A percentile compares a stretch with the other conserved stretches of the same genome.
Evolutionary conservation across 2,888 invertebrate species (phyloP).

Genomic region (Brachyptera putata): DNA sequence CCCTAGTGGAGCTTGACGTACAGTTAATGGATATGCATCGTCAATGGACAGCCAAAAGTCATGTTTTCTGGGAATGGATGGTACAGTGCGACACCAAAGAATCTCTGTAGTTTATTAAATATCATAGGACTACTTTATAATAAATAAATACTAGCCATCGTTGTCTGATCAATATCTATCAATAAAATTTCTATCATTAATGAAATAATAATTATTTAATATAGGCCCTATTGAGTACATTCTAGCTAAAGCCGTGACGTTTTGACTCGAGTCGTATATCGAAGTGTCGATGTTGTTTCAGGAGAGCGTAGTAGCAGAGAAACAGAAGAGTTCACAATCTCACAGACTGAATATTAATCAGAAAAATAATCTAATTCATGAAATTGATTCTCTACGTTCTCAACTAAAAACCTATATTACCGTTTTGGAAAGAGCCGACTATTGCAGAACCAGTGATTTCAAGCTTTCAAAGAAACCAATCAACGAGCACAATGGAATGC

Average conservation of each 20-base stretch:
- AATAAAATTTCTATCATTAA: no score
- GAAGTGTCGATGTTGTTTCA: slow-evolving; percentile 15
- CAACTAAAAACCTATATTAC: neutral
- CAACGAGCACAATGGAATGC: neutral
- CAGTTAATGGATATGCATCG: slow-evolving; percentile 34
- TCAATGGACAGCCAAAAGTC: slow-evolving; percentile 35
- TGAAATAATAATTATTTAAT: no score
- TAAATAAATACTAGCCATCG: no score
- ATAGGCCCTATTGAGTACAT: no score
- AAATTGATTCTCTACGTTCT: neutral
- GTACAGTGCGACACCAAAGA: slow-evolving; percentile 27
- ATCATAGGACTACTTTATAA: no score
- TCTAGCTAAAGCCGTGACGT: no score
- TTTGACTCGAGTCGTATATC: no score
- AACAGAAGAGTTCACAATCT: neutral
- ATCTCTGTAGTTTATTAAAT: neutral
- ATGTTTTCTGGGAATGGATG: slow-evolving; percentile 38
- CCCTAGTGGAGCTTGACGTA: slow-evolving; percentile 30
- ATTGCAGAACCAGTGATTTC: no score
- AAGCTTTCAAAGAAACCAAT: neutral
- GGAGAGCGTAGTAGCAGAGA: slow-evolving; percentile 22
- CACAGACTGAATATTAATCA: neutral
- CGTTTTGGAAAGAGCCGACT: neutral
- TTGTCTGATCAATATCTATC: no score
- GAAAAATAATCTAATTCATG: neutral